phyloP scores from a whole-genome alignment of 2,797 vertebrate species.

The Spinus olivaceus region DNA sequence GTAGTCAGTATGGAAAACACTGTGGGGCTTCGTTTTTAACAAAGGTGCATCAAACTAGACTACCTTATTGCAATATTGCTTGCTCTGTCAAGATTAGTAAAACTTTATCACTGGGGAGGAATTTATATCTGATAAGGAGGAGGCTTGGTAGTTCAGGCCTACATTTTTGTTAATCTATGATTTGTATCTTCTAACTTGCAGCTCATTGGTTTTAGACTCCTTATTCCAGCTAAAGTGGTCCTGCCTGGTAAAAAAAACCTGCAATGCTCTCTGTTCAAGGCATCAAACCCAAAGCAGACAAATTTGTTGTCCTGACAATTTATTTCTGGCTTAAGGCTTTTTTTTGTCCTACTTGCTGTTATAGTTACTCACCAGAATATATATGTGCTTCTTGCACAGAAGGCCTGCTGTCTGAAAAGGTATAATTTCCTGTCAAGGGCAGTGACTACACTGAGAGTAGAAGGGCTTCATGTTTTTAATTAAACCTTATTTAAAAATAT shows the following conservation, averaged over 20 bases:
- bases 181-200: background rate
- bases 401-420: background rate
- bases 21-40: background rate
- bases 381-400: background rate
- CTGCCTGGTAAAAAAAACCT: background rate
- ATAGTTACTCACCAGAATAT: background rate
- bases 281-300: background rate
- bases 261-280: background rate
- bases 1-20: background rate
- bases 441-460: background rate
- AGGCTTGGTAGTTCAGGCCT: background rate
- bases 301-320: background rate
- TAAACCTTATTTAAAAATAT: background rate
- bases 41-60: background rate
- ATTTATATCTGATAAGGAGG: background rate
- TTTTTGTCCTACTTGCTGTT: background rate
- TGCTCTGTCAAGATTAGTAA: background rate
- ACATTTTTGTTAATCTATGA: background rate
- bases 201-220: background rate
- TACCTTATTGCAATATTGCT: background rate
- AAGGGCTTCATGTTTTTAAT: background rate
- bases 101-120: background rate
- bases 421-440: background rate
- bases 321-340: background rate
- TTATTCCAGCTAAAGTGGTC: rapidly evolving